Conservation (phyloP, 2,797 vertebrate species). For the Meriones psammophilus region DNA sequence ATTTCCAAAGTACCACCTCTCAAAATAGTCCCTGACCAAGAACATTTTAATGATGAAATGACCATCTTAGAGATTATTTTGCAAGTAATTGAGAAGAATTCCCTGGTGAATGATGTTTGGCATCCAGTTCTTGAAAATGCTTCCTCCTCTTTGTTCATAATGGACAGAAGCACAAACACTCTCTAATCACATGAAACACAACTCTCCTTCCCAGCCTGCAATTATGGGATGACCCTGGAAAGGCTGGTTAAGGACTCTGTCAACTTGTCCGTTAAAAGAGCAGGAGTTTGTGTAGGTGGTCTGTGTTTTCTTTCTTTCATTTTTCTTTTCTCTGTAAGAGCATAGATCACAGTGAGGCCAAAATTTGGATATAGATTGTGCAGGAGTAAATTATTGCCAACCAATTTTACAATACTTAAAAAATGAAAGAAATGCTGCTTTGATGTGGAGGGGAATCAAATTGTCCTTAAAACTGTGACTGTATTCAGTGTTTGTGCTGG, state of each 20-base stretch:
- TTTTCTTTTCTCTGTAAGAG: constrained; percentile 77
- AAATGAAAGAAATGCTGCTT: constrained; percentile 62
- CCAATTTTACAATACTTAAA: constrained; percentile 79
- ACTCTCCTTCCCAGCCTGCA: constrained; percentile 70
- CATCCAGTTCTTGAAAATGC: constrained; percentile 60
- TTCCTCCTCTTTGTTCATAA: constrained; percentile 70
- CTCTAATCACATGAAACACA: constrained; percentile 78
- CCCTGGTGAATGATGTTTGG: constrained; percentile 58
- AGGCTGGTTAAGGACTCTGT: constrained; percentile 72
- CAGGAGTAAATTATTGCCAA: constrained; percentile 79
- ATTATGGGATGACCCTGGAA: constrained; percentile 66
- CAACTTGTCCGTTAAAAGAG: constrained; percentile 76
- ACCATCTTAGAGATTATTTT: constrained; percentile 62
- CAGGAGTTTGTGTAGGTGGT: constrained; percentile 21
- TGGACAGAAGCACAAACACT: constrained; percentile 76
- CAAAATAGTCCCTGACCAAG: not conserved
- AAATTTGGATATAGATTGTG: constrained; percentile 78
- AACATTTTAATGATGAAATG: constrained; percentile 61
- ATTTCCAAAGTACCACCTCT: constrained; percentile 59
- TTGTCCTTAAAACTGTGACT: not conserved
- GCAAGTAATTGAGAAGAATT: constrained; percentile 43
- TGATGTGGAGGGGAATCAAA: constrained; percentile 51
- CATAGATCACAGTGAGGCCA: constrained; percentile 82
- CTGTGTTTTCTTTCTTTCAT: constrained; percentile 43
- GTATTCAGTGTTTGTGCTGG: not conserved